Evolutionary conservation across 1,140 invertebrate species (phyloP).

Genomic region (Panulirus ornatus): DNA sequence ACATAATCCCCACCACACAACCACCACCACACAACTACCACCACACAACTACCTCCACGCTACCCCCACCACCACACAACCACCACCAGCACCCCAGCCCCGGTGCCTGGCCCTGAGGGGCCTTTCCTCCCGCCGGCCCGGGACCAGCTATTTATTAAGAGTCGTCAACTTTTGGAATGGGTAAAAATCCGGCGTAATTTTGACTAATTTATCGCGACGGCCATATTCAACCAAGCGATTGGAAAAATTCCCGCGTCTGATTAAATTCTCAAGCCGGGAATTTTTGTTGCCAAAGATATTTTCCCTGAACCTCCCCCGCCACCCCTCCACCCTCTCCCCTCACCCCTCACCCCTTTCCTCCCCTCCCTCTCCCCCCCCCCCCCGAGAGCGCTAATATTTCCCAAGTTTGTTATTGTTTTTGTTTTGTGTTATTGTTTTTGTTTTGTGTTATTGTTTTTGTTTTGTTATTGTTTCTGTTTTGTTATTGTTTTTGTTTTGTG

Average conservation of each 20-base stretch:
- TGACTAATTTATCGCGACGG: slow-evolving; percentile 58
- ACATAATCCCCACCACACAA: background rate
- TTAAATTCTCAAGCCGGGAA: slow-evolving; percentile 43
- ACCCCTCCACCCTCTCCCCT: background rate
- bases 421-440: background rate
- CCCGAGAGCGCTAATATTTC: too few species aligned
- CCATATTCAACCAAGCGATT: slow-evolving; percentile 47
- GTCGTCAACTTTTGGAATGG: slow-evolving; percentile 66
- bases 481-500: background rate
- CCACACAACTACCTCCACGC: background rate
- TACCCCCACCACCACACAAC: too few species aligned
- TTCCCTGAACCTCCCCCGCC: background rate
- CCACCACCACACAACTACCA: background rate
- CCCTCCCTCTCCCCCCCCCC: background rate
- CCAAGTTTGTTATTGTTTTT: background rate
- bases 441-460: too few species aligned
- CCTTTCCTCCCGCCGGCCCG: background rate
- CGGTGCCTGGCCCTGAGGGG: background rate
- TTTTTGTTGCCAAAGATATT: background rate
- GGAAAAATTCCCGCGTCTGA: slow-evolving; percentile 44
- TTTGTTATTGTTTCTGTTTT: background rate
- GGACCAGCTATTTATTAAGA: slow-evolving; percentile 52
- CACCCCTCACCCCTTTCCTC: background rate
- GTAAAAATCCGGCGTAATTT: slow-evolving; percentile 62
- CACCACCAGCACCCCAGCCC: too few species aligned